A percentile compares a stretch with the other conserved stretches of the same genome.
Evolutionary conservation across 2,797 vertebrate genomes (phyloP).

Genomic region (Phalanger gymnotis): DNA sequence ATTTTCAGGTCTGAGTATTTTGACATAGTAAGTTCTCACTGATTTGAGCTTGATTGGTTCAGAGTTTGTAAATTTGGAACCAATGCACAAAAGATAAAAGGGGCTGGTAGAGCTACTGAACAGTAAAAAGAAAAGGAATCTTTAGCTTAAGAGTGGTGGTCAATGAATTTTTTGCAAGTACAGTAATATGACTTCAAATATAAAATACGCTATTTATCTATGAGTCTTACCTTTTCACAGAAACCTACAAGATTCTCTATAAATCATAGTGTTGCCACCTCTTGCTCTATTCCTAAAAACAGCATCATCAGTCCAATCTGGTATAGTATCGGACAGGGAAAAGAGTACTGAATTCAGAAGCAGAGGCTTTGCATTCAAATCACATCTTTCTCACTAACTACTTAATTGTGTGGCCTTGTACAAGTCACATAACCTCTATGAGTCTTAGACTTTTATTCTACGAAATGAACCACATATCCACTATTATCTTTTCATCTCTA

Average conservation of each 20-base stretch:
- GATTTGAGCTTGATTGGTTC: too few species aligned
- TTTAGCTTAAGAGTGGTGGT: slow-evolving; percentile 6
- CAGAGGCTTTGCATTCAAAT: neutral
- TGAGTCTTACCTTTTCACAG: neutral
- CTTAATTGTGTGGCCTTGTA: neutral
- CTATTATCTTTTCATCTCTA: neutral
- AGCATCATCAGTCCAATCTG: neutral
- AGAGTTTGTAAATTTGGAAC: too few species aligned
- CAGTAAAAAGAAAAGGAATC: neutral
- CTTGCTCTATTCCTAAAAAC: neutral
- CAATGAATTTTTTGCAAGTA: neutral
- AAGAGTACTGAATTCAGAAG: neutral
- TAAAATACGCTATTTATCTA: neutral
- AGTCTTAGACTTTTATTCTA: neutral
- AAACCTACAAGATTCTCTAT: neutral
- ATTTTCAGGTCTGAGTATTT: neutral
- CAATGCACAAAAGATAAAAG: too few species aligned
- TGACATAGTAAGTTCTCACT: too few species aligned
- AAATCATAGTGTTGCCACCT: neutral
- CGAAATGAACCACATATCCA: neutral
- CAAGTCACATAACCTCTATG: neutral
- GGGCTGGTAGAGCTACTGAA: neutral
- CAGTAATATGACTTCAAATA: neutral
- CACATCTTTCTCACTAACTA: neutral
- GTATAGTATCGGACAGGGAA: neutral